Percentiles rank a stretch among this genome's conserved stretches.
Conservation (phyloP, 2,797 vertebrate genomes). For the Tenualosa thibaudeaui region DNA sequence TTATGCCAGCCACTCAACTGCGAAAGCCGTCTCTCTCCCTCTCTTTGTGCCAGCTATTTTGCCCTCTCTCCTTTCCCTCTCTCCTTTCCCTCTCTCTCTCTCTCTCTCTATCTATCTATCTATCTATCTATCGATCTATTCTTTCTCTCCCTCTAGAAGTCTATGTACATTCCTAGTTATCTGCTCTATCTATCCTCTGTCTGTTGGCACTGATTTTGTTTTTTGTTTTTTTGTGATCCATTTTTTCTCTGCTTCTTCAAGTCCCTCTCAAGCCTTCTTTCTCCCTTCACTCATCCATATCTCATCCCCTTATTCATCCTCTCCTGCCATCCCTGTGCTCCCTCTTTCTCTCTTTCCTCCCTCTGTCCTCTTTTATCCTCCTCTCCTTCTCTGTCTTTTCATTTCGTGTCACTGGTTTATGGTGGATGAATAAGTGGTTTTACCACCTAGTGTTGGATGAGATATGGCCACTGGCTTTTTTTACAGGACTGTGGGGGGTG, state of each 20-base stretch:
- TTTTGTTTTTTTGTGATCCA: neutral
- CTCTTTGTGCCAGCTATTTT: neutral
- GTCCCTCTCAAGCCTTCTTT: neutral
- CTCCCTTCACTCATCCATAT: conserved; percentile 8
- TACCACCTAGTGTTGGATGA: conserved; percentile 10
- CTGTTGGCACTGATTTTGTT: neutral
- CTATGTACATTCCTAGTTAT: neutral
- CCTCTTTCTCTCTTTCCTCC: neutral
- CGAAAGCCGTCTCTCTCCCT: neutral
- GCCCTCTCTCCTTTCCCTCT: neutral
- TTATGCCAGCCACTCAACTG: conserved; percentile 25
- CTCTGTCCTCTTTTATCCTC: neutral
- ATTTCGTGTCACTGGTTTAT: conserved; percentile 20
- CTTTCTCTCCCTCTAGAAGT: neutral
- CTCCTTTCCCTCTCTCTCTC: neutral
- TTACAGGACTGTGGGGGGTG: conserved; percentile 14
- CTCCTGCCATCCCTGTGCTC: neutral
- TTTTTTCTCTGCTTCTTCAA: neutral
- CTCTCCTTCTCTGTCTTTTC: conserved; percentile 8
- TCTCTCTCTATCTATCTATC: neutral
- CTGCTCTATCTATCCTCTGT: neutral
- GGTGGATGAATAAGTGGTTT: conserved; percentile 19
- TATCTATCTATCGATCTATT: neutral
- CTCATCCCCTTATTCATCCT: neutral
- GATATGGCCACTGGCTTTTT: neutral